Evolutionary conservation across 2,888 invertebrate genomes (phyloP), one percentile per base, ranked within the genome.

Genomic region (Platycnemis pennipes): DNA sequence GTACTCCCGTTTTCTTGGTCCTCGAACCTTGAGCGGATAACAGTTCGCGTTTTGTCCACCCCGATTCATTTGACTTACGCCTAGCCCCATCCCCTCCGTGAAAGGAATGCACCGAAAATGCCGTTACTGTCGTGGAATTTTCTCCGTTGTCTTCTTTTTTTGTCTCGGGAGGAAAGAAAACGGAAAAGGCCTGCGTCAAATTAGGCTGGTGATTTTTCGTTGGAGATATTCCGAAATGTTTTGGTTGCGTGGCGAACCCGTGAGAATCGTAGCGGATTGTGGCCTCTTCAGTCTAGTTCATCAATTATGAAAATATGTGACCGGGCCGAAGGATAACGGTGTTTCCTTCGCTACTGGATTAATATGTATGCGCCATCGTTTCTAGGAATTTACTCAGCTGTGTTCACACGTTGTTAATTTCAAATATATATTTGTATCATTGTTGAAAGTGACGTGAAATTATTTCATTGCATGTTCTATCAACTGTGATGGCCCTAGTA

Each of bases 271-370:
- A 77, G 37, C 77, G 77, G 77, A 31, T 37, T 77, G 77, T 2
- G 37, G 37, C 13, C 16, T 37, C 77, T 77, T 77, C 77, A 8
- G 77, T 77, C 77, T 11, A 37, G 77, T 31, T 77, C 77, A 77
- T 77, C 77, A 31, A 77, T 77, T 77, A 77, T 77, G 77, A 77
- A 77, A 77, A 77, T 77, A 77, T 77, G 31, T 77, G 77, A 37
- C 77, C 77, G 37, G 31, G 77, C 77, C 77, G 13, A 37, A 13
- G 13, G 37, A 77, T 26, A 77, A 77, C 77, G 37, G 77, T 77
- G 77, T 77, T 77, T 77, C 37, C 77, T 7, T 77, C 37, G 77
- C 77, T 11, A 77, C 37, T 31, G 77, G 16, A 77, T 77, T 77
- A 77, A 77, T 77, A 77, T 77, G 31, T 37, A 77, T 13, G 77